A percentile compares a stretch with the other conserved stretches of the same genome.
Evolutionary conservation across 2,113 vertebrate genomes (phyloP).

Genomic region (Halichoeres trimaculatus): DNA sequence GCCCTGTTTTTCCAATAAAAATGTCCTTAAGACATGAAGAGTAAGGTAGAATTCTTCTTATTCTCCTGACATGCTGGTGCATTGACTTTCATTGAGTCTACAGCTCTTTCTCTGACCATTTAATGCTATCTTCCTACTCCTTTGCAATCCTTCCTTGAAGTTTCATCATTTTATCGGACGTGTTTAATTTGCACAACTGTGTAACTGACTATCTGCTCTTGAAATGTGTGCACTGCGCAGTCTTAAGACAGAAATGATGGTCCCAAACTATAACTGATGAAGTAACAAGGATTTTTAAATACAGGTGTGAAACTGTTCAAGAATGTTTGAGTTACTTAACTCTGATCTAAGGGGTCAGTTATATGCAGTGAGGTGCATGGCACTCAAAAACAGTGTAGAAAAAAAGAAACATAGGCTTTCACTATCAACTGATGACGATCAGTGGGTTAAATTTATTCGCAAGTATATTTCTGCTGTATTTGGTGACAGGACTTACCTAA

Average conservation of each 20-base stretch:
- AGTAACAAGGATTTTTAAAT: neutral
- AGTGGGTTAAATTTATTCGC: too few relatives aligned
- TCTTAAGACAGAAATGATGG: neutral
- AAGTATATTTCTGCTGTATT: too few relatives aligned
- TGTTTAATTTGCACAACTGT: neutral
- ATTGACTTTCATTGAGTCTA: slow-evolving; percentile 5
- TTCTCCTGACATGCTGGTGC: neutral
- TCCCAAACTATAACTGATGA: neutral
- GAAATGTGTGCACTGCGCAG: neutral
- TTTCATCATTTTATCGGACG: neutral
- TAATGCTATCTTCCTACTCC: neutral
- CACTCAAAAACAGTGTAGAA: too few relatives aligned
- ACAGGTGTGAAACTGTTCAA: too few relatives aligned
- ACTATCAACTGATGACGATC: too few relatives aligned
- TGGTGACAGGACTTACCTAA: too few relatives aligned
- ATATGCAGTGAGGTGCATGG: too few relatives aligned
- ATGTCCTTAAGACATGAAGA: slow-evolving; percentile 9
- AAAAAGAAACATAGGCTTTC: too few relatives aligned
- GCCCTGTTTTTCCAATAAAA: neutral
- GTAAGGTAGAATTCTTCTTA: neutral
- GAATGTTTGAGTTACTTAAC: too few relatives aligned
- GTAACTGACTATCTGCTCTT: neutral
- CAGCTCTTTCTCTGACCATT: neutral
- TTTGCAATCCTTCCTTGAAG: neutral
- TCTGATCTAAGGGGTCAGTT: too few relatives aligned